Percentiles rank a stretch among this genome's conserved stretches.
Conservation (phyloP, 2,113 vertebrate species). For the Lamprotornis superbus region DNA sequence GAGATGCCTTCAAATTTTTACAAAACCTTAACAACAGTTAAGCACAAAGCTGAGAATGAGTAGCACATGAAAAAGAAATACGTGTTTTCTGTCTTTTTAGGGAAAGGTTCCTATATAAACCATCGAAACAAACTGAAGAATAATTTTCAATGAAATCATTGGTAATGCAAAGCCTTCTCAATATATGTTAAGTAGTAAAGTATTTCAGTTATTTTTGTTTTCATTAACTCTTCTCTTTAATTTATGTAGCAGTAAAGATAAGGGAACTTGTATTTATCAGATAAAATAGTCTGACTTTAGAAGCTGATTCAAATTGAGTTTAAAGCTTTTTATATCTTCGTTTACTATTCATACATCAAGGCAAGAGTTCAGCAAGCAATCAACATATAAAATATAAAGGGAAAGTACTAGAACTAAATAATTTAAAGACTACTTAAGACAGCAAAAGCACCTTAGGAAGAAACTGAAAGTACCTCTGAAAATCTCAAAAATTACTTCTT, state of each 20-base stretch:
- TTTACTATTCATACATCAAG: constrained; percentile 47
- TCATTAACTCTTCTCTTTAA: not conserved
- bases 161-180: not conserved
- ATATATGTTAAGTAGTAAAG: not conserved
- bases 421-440: constrained; percentile 50
- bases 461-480: constrained; percentile 32
- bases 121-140: not conserved
- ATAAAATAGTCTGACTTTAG: not conserved
- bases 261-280: not conserved
- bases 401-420: constrained; percentile 45
- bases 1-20: not conserved
- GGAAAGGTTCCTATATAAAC: not conserved
- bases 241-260: not conserved
- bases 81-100: not conserved
- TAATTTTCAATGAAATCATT: not conserved
- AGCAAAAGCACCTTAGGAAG: constrained; percentile 56
- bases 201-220: not conserved
- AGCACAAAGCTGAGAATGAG: not conserved
- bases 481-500: constrained; percentile 55
- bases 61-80: not conserved
- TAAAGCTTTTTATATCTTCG: constrained; percentile 45
- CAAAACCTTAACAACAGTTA: not conserved
- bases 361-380: constrained; percentile 44
- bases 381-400: constrained; percentile 43
- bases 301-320: constrained; percentile 23